phyloP scores from a whole-genome alignment of 2,797 vertebrate genomes.

The Spatula versicolor region DNA sequence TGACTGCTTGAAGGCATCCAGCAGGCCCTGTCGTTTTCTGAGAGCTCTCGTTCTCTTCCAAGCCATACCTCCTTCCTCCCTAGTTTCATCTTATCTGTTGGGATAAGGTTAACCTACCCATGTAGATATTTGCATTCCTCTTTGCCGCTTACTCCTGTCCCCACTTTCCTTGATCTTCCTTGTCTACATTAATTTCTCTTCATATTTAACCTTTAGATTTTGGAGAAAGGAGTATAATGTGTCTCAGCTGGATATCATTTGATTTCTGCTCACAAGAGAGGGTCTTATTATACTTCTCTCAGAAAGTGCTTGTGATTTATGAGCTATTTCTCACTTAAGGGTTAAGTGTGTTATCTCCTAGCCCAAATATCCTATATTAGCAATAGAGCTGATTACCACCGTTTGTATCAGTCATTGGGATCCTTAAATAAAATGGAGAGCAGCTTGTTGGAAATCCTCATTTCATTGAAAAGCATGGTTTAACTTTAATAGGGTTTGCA shows the following conservation, averaged over 20 bases:
- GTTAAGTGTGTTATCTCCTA: slow-evolving; percentile 67
- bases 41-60: background rate
- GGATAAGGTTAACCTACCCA: background rate
- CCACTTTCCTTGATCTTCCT: slow-evolving; percentile 21
- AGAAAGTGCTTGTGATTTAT: slow-evolving; percentile 66
- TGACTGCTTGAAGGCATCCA: background rate
- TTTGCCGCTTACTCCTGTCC: background rate
- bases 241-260: slow-evolving; percentile 53
- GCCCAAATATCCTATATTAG: slow-evolving; percentile 55
- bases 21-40: background rate
- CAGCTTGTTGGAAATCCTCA: slow-evolving; percentile 62
- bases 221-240: slow-evolving; percentile 53
- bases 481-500: slow-evolving; percentile 74
- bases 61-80: background rate
- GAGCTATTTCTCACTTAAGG: slow-evolving; percentile 67
- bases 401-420: slow-evolving; percentile 57
- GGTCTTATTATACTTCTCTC: slow-evolving; percentile 16
- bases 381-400: slow-evolving; percentile 36
- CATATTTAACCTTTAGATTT: slow-evolving; percentile 71
- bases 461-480: slow-evolving; percentile 74
- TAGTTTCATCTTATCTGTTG: background rate
- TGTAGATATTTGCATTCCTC: slow-evolving; percentile 25
- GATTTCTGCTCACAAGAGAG: slow-evolving; percentile 55
- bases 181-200: slow-evolving; percentile 62
- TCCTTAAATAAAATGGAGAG: slow-evolving; percentile 69